Evolutionary conservation across 1,140 invertebrate species (phyloP), one percentile per base, ranked within the genome.

Genomic region (Brachionus paranguensis): DNA sequence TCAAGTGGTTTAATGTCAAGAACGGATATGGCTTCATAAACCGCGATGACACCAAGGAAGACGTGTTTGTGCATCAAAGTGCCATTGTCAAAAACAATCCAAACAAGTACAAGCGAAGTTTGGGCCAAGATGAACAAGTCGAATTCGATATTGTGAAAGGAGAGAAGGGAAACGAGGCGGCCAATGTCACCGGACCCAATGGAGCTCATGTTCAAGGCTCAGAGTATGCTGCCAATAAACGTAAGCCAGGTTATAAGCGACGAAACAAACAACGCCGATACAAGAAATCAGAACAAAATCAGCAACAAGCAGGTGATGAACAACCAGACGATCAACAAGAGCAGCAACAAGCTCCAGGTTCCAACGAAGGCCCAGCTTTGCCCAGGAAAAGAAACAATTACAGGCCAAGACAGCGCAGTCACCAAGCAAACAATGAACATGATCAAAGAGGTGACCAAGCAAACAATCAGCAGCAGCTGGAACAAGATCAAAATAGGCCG

Each of bases 1-100:
- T 97, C 17, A 97, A 97, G 91, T 97, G 95, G 95, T 98, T 98
- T 33, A 72, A 72, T 43, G 41, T 43, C 33, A 72, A 72, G 33
- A 43, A 72, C 33, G 37, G 29, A 17, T 43, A 72, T 10, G 68
- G 17, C 12, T n/a, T 99, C 90, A 99, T 99, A 90, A 98, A 98
- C 91, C 93, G 90, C 88, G 96, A 96, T 92, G 96, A 98, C 92
- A 98, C 95, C 86, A 98, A 98, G 91, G 96, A 99, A 92, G 97
- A 99, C 91, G 96, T 99, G 85, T 99, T 99, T 92, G 96, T 99
- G 85, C 97, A 99, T 92, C 85, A 91, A 89, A 92, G 96, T 85
- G 97, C 97, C 86, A 99, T 99, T 87, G 92, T 93, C 85, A 97
- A 96, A 90, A 99, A 99, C 92, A 92, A 98, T 90, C 97, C 97